Conservation (phyloP, 2,113 vertebrate genomes). For the Larimichthys polyactis region DNA sequence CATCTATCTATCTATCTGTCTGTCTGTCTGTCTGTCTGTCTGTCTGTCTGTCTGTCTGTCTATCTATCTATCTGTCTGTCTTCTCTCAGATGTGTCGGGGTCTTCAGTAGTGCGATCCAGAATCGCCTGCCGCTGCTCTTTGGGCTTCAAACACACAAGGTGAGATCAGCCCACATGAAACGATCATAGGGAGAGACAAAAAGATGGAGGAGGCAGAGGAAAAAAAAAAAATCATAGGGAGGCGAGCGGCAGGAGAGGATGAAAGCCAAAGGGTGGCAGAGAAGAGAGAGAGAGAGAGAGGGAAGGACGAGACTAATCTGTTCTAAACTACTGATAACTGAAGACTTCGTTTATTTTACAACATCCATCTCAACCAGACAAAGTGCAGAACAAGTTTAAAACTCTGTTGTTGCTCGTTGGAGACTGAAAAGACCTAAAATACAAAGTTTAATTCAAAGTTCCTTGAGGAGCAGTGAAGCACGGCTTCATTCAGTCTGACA, state of each 20-base stretch:
- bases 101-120: slow-evolving; percentile 68
- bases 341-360: not conserved
- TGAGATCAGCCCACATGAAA: slow-evolving; percentile 72
- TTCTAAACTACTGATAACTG: not conserved
- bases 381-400: not conserved
- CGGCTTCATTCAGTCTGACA: not conserved
- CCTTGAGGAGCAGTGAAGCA: no score
- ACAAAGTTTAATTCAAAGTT: no score
- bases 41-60: not conserved
- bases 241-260: slow-evolving; percentile 47
- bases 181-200: slow-evolving; percentile 58
- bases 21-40: slow-evolving; percentile 5
- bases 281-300: not conserved
- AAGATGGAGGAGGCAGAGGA: slow-evolving; percentile 16
- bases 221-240: slow-evolving; percentile 57
- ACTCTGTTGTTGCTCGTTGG: not conserved
- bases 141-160: slow-evolving; percentile 70
- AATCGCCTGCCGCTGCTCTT: slow-evolving; percentile 64
- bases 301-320: not conserved
- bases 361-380: not conserved
- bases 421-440: not conserved
- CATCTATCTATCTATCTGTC: slow-evolving; percentile 9
- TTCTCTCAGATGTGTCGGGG: slow-evolving; percentile 52
- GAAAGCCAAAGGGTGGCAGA: slow-evolving; percentile 50
- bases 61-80: not conserved